Percentiles rank a stretch among this genome's conserved stretches.
Conservation (phyloP, 2,113 vertebrate species). For the Lathamus discolor region DNA sequence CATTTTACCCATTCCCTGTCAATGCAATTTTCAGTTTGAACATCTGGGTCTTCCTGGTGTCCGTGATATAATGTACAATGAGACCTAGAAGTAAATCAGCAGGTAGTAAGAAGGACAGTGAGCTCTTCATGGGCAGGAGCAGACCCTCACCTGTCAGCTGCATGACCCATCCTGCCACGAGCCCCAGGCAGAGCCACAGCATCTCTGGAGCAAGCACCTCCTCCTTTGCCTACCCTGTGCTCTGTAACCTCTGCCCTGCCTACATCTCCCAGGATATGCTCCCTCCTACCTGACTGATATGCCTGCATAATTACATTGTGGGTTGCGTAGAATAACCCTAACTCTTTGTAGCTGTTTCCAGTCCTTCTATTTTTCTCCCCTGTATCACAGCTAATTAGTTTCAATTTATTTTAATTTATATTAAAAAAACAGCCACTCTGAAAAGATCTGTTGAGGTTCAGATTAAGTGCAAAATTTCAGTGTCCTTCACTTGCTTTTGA, state of each 20-base stretch:
- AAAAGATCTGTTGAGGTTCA: not conserved
- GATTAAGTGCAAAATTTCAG: not conserved
- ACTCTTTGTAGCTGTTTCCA: not conserved
- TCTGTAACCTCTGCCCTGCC: not conserved
- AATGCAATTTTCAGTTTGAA: not conserved
- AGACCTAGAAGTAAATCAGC: not conserved
- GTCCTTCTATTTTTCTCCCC: not conserved
- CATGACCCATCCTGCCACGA: not conserved
- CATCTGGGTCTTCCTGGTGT: not conserved
- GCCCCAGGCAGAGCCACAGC: not conserved
- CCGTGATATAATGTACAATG: rapidly evolving
- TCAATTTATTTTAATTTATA: not conserved
- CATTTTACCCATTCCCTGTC: not conserved
- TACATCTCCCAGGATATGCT: not conserved
- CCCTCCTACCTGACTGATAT: not conserved
- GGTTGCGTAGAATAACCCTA: not conserved
- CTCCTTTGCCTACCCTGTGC: not conserved
- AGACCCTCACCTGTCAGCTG: not conserved
- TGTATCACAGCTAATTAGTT: conserved; percentile 9
- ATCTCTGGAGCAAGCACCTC: not conserved
- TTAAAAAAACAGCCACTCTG: not conserved
- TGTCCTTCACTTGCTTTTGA: not conserved
- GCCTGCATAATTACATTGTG: not conserved
- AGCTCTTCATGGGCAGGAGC: not conserved
- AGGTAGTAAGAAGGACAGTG: not conserved